Base-by-base conservation (phyloP, 2,888 invertebrate species). In the Prosopocoilus inquinatus region DNA sequence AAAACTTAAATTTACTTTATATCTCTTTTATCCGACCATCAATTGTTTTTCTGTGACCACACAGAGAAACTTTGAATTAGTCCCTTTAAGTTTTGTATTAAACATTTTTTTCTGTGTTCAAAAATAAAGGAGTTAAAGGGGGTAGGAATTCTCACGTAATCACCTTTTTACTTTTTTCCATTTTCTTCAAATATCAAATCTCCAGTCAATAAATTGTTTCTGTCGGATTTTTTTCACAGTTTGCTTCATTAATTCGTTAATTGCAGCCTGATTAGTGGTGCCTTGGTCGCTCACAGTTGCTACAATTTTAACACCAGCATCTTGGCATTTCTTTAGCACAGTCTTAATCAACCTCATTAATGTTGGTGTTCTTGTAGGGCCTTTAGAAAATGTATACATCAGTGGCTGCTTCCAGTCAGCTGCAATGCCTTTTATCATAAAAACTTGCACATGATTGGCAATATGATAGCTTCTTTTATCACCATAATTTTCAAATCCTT, bases 361-460 rank as follows among this genome's bases (percentile, higher is more conserved):
- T 47, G 47, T 11, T 9, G 28, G 9, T 1, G 47, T 9, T 45
- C 51, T 58, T 15, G 36, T 46, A 11, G 50, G 12, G 4, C 48
- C 45, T 43, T 34, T 45, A 3, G 46, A 33, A 33, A n/a, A 57
- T 38, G 41, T 11, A n/a, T n/a, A n/a, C n/a, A n/a, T n/a, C n/a
- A n/a, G n/a, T n/a, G n/a, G n/a, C n/a, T n/a, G n/a, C n/a, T n/a
- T n/a, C n/a, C n/a, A n/a, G n/a, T n/a, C n/a, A n/a, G n/a, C n/a
- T n/a, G n/a, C n/a, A n/a, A n/a, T n/a, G n/a, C n/a, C n/a, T n/a
- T n/a, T n/a, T n/a, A 53, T 9, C 45, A 53, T 53, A 32, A 57
- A 57, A n/a, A 57, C 57, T n/a, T 16, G 38, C 8, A 36, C 57
- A 44, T 53, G 44, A 20, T 57, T 39, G 13, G 53, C 57, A 41